Evolutionary conservation across 2,888 invertebrate genomes (phyloP).

Genomic region (Drosophila koepferae): DNA sequence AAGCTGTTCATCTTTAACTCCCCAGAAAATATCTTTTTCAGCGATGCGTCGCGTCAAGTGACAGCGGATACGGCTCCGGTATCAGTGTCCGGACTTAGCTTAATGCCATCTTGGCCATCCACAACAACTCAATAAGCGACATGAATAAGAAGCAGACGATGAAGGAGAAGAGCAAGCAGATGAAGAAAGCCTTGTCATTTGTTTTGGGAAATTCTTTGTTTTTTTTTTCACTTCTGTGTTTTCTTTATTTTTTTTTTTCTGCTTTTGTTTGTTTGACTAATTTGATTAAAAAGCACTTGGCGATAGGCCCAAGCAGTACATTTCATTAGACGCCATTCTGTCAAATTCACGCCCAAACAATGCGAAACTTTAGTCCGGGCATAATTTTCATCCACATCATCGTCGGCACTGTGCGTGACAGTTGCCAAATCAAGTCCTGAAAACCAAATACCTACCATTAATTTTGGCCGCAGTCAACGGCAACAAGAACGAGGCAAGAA

Average conservation of each 20-base stretch:
- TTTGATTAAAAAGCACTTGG: slow-evolving; percentile 51
- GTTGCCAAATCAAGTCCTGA: slow-evolving; percentile 50
- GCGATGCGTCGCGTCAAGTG: background rate
- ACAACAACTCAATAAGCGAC: slow-evolving; percentile 11
- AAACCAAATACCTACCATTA: slow-evolving; percentile 53
- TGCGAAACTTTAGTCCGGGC: slow-evolving; percentile 20
- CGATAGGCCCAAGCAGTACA: slow-evolving; percentile 34
- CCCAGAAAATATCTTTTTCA: slow-evolving; percentile 2
- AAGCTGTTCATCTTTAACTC: background rate
- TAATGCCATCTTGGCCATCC: slow-evolving; percentile 8
- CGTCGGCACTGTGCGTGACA: slow-evolving; percentile 36
- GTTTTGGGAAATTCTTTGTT: slow-evolving; percentile 12
- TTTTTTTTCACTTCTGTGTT: background rate
- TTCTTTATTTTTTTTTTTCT: background rate
- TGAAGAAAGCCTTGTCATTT: slow-evolving; percentile 24
- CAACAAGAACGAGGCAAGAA: too few species aligned
- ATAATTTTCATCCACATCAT: slow-evolving; percentile 35
- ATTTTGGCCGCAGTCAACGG: slow-evolving; percentile 37
- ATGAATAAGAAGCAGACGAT: background rate
- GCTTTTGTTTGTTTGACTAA: slow-evolving; percentile 30
- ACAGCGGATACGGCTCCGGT: slow-evolving; percentile 5
- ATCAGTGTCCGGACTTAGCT: slow-evolving; percentile 5
- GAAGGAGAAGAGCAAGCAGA: background rate
- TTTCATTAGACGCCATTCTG: slow-evolving; percentile 43
- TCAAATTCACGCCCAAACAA: slow-evolving; percentile 48